Conservation (phyloP, 2,113 vertebrate genomes). For the Chrysochloris asiatica region DNA sequence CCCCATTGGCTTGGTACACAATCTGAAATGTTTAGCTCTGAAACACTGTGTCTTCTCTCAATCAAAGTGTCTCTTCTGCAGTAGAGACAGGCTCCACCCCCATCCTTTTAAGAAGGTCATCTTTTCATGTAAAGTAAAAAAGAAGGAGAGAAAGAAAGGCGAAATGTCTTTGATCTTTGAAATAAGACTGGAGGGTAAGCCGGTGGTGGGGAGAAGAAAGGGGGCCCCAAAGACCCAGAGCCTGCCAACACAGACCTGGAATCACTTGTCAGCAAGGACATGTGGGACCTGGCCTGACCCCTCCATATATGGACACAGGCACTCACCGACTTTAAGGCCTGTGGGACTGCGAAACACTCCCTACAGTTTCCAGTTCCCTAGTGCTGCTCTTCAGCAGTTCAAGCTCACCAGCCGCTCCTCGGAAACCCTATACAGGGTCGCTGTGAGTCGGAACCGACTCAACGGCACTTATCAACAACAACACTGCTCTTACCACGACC, state of each 20-base stretch:
- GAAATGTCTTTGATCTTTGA: background rate
- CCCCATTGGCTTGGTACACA: background rate
- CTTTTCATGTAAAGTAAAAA: conserved; percentile 18
- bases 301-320: background rate
- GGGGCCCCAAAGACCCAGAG: background rate
- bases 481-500: too few relatives aligned
- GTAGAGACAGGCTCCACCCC: background rate
- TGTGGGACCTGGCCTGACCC: background rate
- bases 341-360: background rate
- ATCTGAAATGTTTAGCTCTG: background rate
- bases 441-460: too few relatives aligned
- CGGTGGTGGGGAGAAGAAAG: background rate
- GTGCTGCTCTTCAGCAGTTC: too few relatives aligned
- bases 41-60: conserved; percentile 27
- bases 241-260: background rate
- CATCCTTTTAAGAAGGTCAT: background rate
- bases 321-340: too few relatives aligned
- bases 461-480: too few relatives aligned
- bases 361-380: background rate
- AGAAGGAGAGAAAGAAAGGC: background rate
- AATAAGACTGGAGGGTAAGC: background rate
- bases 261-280: background rate
- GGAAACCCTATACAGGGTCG: too few relatives aligned
- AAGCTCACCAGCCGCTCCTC: too few relatives aligned
- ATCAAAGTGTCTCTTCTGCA: background rate